Percentiles rank a stretch among this genome's conserved stretches.
These are phyloP conservation scores for Chelon auratus DNA, from an alignment of 2,797 vertebrate genomes.

Conservation along the genomic window DNA sequence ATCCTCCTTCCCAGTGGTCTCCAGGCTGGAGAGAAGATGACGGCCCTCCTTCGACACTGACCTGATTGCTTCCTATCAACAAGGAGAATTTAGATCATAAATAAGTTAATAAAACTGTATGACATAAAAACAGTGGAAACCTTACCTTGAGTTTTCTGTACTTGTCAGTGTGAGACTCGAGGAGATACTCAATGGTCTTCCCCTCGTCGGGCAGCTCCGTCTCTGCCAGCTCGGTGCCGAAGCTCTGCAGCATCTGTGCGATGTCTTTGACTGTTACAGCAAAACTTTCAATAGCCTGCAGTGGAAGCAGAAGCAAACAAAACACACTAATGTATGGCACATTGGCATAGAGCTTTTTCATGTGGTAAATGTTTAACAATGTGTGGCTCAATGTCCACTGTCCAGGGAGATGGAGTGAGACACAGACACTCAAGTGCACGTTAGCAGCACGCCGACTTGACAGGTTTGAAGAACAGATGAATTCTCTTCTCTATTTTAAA, in stretches of 20 bases:
- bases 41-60: conserved; percentile 92
- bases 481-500: neutral
- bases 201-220: conserved; percentile 88
- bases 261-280: conserved; percentile 96
- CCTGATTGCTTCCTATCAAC: conserved; percentile 90
- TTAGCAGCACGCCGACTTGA: too few species aligned
- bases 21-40: conserved; percentile 90
- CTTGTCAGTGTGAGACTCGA: conserved; percentile 89
- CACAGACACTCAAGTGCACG: too few species aligned
- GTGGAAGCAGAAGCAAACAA: neutral
- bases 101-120: neutral
- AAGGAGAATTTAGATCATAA: neutral
- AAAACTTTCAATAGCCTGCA: conserved; percentile 96
- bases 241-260: conserved; percentile 95
- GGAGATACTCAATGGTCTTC: conserved; percentile 86
- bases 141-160: conserved; percentile 93
- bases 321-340: neutral
- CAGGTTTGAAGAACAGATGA: too few species aligned
- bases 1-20: conserved; percentile 83
- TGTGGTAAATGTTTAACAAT: neutral
- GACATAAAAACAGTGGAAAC: neutral
- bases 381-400: neutral
- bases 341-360: neutral
- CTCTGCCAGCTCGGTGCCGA: conserved; percentile 95
- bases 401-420: neutral